Evolutionary conservation across 2,797 vertebrate genomes (phyloP).

Genomic region (Otolemur crassicaudatus): DNA sequence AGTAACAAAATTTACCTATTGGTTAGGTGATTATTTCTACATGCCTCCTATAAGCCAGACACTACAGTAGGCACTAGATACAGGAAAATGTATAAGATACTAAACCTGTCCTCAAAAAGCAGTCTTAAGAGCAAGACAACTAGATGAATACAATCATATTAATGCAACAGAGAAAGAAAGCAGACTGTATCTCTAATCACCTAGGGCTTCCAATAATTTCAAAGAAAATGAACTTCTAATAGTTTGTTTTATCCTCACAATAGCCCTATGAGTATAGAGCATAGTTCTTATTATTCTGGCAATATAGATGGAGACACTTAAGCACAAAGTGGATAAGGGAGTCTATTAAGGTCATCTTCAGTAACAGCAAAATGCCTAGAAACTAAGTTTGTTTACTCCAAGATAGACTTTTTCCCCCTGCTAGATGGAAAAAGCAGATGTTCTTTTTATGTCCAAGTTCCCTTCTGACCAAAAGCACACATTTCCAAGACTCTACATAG

Average conservation of each 20-base stretch:
- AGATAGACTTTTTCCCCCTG: not conserved
- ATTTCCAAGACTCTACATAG: slow-evolving; percentile 5
- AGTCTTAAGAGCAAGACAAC: not conserved
- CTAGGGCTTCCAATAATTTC: not conserved
- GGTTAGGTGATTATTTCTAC: slow-evolving; percentile 31
- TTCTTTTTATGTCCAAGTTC: slow-evolving; percentile 53
- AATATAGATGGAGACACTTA: slow-evolving; percentile 26
- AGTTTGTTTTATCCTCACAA: slow-evolving; percentile 15
- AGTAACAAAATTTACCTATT: slow-evolving; percentile 35
- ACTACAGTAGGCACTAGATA: not conserved
- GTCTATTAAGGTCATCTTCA: slow-evolving; percentile 63
- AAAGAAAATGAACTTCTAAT: slow-evolving; percentile 26
- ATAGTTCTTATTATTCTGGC: not conserved
- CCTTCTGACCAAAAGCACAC: slow-evolving; percentile 49
- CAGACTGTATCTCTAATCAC: not conserved
- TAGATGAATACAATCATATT: not conserved
- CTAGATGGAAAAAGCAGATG: slow-evolving; percentile 70
- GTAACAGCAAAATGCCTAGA: slow-evolving; percentile 69
- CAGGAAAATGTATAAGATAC: not conserved
- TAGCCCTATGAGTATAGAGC: not conserved
- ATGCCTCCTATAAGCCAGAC: not conserved
- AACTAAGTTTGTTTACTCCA: slow-evolving; percentile 71
- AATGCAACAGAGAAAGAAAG: not conserved
- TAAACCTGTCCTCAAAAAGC: slow-evolving; percentile 42
- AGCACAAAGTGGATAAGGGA: not conserved